Evolutionary conservation across 2,113 vertebrate genomes (phyloP).

Genomic region (Perca fluviatilis): DNA sequence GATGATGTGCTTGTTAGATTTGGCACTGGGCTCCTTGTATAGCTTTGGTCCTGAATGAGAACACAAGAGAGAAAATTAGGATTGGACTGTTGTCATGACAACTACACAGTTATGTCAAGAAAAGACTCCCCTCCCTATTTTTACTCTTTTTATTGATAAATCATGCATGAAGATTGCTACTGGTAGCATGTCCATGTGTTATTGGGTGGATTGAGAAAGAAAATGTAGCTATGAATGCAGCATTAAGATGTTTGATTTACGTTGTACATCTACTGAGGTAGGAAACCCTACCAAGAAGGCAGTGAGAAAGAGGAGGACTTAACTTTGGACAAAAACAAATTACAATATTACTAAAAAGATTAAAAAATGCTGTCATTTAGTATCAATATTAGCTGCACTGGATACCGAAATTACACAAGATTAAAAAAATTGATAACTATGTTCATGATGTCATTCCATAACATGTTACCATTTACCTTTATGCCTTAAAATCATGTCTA

Average conservation of each 20-base stretch:
- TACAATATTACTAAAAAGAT: not conserved
- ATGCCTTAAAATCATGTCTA: not conserved
- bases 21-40: slow-evolving; percentile 98
- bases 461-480: not conserved
- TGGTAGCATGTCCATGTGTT: not conserved
- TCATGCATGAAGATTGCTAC: slow-evolving; percentile 31
- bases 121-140: slow-evolving; percentile 19
- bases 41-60: slow-evolving; percentile 92
- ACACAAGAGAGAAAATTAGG: slow-evolving; percentile 2
- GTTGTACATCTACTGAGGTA: not conserved
- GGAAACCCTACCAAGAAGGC: not conserved
- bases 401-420: not conserved
- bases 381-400: not conserved
- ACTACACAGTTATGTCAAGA: slow-evolving; percentile 37
- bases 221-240: slow-evolving; percentile 8
- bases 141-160: slow-evolving; percentile 38
- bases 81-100: slow-evolving; percentile 55
- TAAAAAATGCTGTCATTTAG: not conserved
- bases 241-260: not conserved
- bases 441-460: not conserved
- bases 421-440: not conserved
- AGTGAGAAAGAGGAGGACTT: not conserved
- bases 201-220: not conserved
- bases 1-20: slow-evolving; percentile 99
- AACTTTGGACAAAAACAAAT: not conserved